A percentile compares a stretch with the other conserved stretches of the same genome.
These are phyloP conservation scores for Halichoerus grypus DNA, from an alignment of 2,113 vertebrate genomes.

Conservation along the genomic window DNA sequence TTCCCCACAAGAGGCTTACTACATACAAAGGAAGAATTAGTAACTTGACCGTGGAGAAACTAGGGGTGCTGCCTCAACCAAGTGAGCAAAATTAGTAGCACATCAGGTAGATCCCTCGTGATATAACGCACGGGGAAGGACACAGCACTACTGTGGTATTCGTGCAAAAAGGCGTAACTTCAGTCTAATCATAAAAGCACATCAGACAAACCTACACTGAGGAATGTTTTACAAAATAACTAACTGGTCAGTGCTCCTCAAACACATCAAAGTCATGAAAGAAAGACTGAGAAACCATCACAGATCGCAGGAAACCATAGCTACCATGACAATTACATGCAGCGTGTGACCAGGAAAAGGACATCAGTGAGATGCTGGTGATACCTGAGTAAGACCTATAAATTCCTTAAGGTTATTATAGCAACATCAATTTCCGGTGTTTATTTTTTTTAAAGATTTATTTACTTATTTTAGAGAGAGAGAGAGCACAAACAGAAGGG, in stretches of 20 bases:
- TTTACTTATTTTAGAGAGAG: not conserved
- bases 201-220: not conserved
- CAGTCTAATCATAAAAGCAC: not conserved
- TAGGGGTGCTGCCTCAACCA: fast-evolving
- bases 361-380: not conserved
- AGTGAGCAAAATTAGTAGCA: not conserved
- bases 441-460: not conserved
- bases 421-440: not conserved
- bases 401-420: too few relatives aligned
- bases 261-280: not conserved
- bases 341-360: not conserved
- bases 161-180: not conserved
- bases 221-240: not conserved
- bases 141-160: fast-evolving
- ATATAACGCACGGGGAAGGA: fast-evolving
- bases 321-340: not conserved
- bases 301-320: not conserved
- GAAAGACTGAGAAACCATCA: not conserved
- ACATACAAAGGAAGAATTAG: not conserved
- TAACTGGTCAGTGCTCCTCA: not conserved
- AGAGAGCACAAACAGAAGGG: not conserved
- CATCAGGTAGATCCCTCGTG: fast-evolving
- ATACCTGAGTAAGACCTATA: not conserved
- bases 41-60: not conserved
- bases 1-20: not conserved